A percentile compares a stretch with the other conserved stretches of the same genome.
Conservation (phyloP, 2,888 invertebrate genomes). For the Andrena praecox region DNA sequence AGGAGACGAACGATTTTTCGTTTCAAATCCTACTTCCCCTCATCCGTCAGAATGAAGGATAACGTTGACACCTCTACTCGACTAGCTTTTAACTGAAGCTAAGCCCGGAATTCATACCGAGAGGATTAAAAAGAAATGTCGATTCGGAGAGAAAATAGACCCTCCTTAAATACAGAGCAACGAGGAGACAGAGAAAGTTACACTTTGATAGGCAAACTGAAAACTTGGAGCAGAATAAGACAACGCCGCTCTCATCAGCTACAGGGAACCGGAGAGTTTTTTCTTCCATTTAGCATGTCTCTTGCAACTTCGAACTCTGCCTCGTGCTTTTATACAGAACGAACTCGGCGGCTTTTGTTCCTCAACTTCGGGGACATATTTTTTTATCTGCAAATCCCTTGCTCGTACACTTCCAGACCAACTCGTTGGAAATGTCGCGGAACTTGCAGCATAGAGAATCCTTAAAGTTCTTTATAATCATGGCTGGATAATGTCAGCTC, state of each 20-base stretch:
- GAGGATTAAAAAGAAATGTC: not conserved
- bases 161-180: conserved; percentile 1
- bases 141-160: not conserved
- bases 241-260: conserved; percentile 4
- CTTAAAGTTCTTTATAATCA: not conserved
- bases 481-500: not conserved
- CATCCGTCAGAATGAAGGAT: not conserved
- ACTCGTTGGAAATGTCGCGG: not conserved
- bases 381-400: not conserved
- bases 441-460: not conserved
- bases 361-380: not conserved
- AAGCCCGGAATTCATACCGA: too few species aligned
- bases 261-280: not conserved
- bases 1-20: not conserved
- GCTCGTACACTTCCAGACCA: not conserved
- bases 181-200: conserved; percentile 1
- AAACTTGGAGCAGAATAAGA: not conserved
- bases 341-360: not conserved
- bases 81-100: not conserved
- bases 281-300: conserved; percentile 5
- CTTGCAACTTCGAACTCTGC: conserved; percentile 3
- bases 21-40: not conserved
- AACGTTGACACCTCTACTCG: not conserved
- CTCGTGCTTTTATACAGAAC: not conserved
- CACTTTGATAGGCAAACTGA: conserved; percentile 6